Evolutionary conservation across 2,888 invertebrate species (phyloP).

Genomic region (Pristionchus entomophagus): DNA sequence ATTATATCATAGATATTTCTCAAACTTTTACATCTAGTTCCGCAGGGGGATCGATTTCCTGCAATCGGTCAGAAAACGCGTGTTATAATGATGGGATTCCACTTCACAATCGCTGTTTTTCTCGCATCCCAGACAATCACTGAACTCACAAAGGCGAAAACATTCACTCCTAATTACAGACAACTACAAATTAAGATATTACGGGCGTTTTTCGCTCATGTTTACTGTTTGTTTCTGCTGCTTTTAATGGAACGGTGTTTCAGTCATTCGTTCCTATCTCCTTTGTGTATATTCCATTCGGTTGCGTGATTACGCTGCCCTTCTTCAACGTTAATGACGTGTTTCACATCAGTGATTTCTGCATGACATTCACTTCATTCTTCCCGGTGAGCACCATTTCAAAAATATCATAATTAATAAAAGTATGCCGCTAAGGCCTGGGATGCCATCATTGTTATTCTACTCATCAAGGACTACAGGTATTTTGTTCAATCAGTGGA

Average conservation of each 20-base stretch:
- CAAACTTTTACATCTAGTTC: too few relatives aligned
- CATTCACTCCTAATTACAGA: neutral
- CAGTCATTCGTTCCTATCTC: neutral
- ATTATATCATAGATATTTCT: too few relatives aligned
- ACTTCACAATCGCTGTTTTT: neutral
- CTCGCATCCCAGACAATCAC: neutral
- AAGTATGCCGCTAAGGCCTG: too few relatives aligned
- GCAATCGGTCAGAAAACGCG: too few relatives aligned
- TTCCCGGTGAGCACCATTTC: neutral
- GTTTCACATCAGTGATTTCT: neutral
- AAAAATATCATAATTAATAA: neutral
- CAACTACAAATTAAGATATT: neutral
- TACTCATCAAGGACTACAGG: constrained; percentile 2
- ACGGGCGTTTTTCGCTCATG: neutral
- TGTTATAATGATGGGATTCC: neutral
- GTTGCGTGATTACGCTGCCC: neutral
- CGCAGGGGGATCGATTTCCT: too few relatives aligned
- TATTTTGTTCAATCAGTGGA: too few relatives aligned
- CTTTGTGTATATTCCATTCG: neutral
- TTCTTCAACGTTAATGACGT: neutral
- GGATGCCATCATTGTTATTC: neutral
- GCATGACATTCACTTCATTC: neutral
- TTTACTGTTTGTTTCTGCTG: neutral
- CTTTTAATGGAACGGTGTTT: neutral
- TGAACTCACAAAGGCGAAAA: neutral